phyloP scores from a whole-genome alignment of 2,797 vertebrate genomes.

The Acomys russatus region DNA sequence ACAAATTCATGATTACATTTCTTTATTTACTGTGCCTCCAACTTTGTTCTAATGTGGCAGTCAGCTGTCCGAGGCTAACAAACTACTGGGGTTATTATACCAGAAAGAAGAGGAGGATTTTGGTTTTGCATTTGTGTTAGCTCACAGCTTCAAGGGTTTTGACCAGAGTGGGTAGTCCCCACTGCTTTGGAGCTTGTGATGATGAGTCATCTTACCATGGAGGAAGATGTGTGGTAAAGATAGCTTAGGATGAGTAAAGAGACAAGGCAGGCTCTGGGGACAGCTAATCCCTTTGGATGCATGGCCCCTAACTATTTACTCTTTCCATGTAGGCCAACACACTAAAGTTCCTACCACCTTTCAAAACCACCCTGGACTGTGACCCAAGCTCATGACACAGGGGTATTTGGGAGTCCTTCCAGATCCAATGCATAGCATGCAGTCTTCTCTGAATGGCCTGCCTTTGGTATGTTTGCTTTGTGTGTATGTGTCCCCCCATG shows the following conservation, averaged over 20 bases:
- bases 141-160: neutral
- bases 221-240: no score
- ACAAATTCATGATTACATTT: neutral
- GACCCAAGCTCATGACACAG: neutral
- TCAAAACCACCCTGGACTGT: neutral
- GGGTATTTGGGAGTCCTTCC: neutral
- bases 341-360: neutral
- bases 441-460: neutral
- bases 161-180: neutral
- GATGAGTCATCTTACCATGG: neutral
- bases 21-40: constrained; percentile 12
- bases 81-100: neutral
- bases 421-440: neutral
- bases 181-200: neutral
- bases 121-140: neutral
- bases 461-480: neutral
- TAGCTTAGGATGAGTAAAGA: neutral
- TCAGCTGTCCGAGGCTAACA: neutral
- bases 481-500: neutral
- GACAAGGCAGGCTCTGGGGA: neutral
- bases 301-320: no score
- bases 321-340: neutral
- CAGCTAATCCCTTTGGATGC: neutral
- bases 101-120: neutral
- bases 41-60: neutral